Evolutionary conservation across 2,888 invertebrate species (phyloP).

Genomic region (Gasteruption jaculator): DNA sequence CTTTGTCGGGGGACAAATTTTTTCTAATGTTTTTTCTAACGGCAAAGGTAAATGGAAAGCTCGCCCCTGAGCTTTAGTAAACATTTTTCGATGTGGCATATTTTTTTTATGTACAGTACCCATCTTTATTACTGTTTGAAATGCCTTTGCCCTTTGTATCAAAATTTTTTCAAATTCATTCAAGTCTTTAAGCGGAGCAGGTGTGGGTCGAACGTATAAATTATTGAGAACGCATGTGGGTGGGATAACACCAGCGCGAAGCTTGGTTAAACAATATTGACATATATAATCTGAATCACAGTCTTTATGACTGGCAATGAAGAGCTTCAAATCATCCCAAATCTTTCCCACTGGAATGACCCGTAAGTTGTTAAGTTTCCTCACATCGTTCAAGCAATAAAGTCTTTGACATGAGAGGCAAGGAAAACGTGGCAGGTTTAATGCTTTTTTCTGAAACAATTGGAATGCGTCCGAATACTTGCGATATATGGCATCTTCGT

Average conservation of each 20-base stretch:
- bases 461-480: conserved; percentile 10
- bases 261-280: conserved; percentile 22
- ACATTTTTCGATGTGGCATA: conserved; percentile 26
- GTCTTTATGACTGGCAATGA: not conserved
- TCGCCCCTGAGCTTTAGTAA: conserved; percentile 22
- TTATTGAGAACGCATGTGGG: conserved; percentile 31
- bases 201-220: conserved; percentile 16
- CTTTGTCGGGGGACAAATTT: conserved; percentile 29
- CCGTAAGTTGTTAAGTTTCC: conserved; percentile 2
- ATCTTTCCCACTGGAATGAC: too few species aligned
- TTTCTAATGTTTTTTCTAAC: conserved; percentile 33
- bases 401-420: conserved; percentile 22
- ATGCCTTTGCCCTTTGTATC: conserved; percentile 38
- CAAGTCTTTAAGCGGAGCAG: conserved; percentile 24
- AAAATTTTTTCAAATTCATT: conserved; percentile 33
- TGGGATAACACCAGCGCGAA: conserved; percentile 26
- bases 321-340: conserved; percentile 12
- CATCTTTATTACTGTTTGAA: conserved; percentile 35
- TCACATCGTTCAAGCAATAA: conserved; percentile 15
- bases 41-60: conserved; percentile 36
- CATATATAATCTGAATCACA: conserved; percentile 15
- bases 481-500: conserved; percentile 13
- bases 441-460: conserved; percentile 8
- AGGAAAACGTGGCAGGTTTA: conserved; percentile 11
- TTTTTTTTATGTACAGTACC: conserved; percentile 35